Base-by-base conservation (phyloP, 2,797 vertebrate species). In the Hydrophis major region DNA sequence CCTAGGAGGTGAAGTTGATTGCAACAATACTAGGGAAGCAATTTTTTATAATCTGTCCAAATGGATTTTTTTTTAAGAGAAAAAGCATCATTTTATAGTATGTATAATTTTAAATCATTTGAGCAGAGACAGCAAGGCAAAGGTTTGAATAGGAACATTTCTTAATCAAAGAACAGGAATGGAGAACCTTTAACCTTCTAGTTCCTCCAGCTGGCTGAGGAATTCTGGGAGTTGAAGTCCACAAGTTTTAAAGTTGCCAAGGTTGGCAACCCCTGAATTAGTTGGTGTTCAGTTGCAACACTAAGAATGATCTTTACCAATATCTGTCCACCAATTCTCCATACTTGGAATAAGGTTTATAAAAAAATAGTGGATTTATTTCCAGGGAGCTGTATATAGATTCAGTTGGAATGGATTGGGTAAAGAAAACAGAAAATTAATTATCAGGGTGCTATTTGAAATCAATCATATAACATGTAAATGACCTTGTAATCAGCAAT, bases 101-200 rank as follows among this genome's bases (percentile, higher is more conserved):
- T 55, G 53, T 2, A 55, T 55, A 12, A 90, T 88, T 92, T 92
- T 86, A 56, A 92, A 92, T 92, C 56, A 16, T 61, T 69, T 63
- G 55, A 74, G 18, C 53, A 74, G 86, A 56, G 86, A 56, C 20
- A 89, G 13, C 14, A 56, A 89, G 59, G 18, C n/a, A 37, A 92
- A 90, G 83, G 60, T 90, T 93, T 90, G 86, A 20, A 37, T 61
- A 32, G 14, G 22, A 87, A 74, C 28, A 32, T 50, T 25, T 78
- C 18, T 10, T 57, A 6, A 32, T 32, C 32, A 32, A 1, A 11
- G 28, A 50, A n/a, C 28, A 69, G 28, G 63, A 13, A 69, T 63
- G 63, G 63, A 0, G 13, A 69, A 16, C 2, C 66, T 32, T 69
- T 63, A 63, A 11, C 61, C 61, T 4, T 28, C 61, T 4, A 63